Evolutionary conservation across 2,888 invertebrate genomes (phyloP).

Genomic region (Mamestra brassicae): DNA sequence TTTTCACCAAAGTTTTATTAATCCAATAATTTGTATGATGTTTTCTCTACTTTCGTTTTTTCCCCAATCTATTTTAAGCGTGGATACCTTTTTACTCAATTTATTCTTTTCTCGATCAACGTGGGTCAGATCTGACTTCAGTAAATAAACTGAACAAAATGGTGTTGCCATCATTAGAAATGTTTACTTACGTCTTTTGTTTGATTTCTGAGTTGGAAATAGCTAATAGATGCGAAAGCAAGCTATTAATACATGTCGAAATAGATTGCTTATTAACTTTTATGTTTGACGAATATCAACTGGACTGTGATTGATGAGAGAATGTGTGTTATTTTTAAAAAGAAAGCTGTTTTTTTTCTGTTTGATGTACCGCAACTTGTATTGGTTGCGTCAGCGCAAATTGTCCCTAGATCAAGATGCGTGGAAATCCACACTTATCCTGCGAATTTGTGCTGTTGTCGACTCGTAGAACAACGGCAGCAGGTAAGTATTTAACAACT

Average conservation of each 20-base stretch:
- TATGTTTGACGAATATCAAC: slow-evolving; percentile 13
- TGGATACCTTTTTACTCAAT: slow-evolving; percentile 35
- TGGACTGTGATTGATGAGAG: slow-evolving; percentile 16
- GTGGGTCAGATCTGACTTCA: slow-evolving; percentile 41
- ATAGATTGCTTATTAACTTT: slow-evolving; percentile 39
- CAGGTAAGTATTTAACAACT: background rate
- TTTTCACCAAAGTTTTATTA: background rate
- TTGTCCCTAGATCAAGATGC: background rate
- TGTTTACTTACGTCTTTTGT: slow-evolving; percentile 55
- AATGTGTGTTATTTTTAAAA: slow-evolving; percentile 1
- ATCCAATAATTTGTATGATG: background rate
- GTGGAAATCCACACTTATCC: background rate
- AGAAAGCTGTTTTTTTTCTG: background rate
- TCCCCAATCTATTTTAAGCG: background rate
- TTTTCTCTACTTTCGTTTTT: slow-evolving; percentile 15
- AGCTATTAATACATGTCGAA: slow-evolving; percentile 46
- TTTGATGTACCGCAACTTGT: background rate
- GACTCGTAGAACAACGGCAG: too few relatives aligned
- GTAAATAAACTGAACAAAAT: slow-evolving; percentile 54
- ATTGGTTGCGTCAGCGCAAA: background rate
- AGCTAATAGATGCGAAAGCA: slow-evolving; percentile 46
- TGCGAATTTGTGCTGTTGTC: too few relatives aligned
- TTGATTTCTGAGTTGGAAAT: slow-evolving; percentile 47
- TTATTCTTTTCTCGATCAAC: slow-evolving; percentile 38
- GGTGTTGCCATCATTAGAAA: slow-evolving; percentile 51